A percentile compares a stretch with the other conserved stretches of the same genome.
Conservation (phyloP, 2,797 vertebrate species). For the Bovichtus diacanthus region DNA sequence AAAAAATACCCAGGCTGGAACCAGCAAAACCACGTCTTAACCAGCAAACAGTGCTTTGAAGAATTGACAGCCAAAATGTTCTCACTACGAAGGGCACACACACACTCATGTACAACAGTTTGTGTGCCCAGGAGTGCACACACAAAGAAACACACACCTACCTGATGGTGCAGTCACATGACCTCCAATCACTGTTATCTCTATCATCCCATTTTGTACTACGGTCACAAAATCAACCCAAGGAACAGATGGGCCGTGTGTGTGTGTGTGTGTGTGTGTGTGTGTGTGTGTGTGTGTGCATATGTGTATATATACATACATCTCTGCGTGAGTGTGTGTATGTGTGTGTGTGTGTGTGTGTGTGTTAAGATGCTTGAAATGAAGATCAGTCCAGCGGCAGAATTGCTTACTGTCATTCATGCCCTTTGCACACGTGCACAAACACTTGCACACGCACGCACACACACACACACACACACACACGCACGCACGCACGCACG, state of each 20-base stretch:
- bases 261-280: constrained; percentile 19
- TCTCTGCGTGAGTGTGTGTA: background rate
- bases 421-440: constrained; percentile 54
- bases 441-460: background rate
- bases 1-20: background rate
- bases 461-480: background rate
- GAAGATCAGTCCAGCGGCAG: constrained; percentile 75
- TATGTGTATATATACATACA: constrained; percentile 9
- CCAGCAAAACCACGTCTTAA: background rate
- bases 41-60: background rate
- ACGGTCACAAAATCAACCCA: constrained; percentile 66
- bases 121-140: background rate
- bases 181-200: constrained; percentile 66
- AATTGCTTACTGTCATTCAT: constrained; percentile 78
- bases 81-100: background rate
- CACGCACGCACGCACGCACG: constrained; percentile 21
- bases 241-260: constrained; percentile 67
- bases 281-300: constrained; percentile 3
- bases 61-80: background rate
- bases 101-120: too few species aligned
- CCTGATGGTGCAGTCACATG: constrained; percentile 72
- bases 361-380: constrained; percentile 66
- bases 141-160: constrained; percentile 48
- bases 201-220: constrained; percentile 67
- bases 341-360: constrained; percentile 22